Conservation (phyloP, 2,888 invertebrate species). For the Apodemia hepburni region DNA sequence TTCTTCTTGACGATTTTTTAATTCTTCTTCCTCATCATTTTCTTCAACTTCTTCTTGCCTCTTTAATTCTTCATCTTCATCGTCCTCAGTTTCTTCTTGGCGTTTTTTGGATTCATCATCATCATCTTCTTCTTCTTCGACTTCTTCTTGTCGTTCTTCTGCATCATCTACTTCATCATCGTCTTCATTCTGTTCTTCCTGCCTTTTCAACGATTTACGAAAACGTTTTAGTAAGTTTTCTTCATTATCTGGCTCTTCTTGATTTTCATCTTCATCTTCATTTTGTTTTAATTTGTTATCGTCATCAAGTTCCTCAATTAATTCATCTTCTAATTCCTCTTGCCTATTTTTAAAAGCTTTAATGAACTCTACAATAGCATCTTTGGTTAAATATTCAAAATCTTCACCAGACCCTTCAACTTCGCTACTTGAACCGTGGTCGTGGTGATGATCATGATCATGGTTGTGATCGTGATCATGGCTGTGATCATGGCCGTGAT, state of each 20-base stretch:
- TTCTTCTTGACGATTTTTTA: conserved; percentile 5
- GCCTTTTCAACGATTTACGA: conserved; percentile 6
- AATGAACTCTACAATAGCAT: conserved; percentile 20
- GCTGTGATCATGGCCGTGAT: no score
- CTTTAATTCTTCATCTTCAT: conserved; percentile 22
- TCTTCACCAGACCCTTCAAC: conserved; percentile 33
- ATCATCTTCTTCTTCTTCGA: conserved; percentile 32
- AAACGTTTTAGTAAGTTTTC: background rate
- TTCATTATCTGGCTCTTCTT: conserved; percentile 19
- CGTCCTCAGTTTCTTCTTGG: conserved; percentile 30
- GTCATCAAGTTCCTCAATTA: conserved; percentile 25
- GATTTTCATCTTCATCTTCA: conserved; percentile 15
- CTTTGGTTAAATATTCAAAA: conserved; percentile 15
- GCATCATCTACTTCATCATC: conserved; percentile 29
- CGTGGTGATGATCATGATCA: background rate
- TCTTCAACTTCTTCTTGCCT: conserved; percentile 23
- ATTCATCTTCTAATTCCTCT: conserved; percentile 25
- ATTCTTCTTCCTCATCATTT: conserved; percentile 18
- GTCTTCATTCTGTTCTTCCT: conserved; percentile 22
- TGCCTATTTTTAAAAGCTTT: conserved; percentile 30
- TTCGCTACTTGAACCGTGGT: conserved; percentile 19
- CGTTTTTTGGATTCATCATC: conserved; percentile 26
- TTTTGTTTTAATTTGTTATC: background rate
- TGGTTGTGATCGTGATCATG: no score
- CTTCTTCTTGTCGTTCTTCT: conserved; percentile 29